phyloP scores from a whole-genome alignment of 2,797 vertebrate species.

The Limnodromus scolopaceus region DNA sequence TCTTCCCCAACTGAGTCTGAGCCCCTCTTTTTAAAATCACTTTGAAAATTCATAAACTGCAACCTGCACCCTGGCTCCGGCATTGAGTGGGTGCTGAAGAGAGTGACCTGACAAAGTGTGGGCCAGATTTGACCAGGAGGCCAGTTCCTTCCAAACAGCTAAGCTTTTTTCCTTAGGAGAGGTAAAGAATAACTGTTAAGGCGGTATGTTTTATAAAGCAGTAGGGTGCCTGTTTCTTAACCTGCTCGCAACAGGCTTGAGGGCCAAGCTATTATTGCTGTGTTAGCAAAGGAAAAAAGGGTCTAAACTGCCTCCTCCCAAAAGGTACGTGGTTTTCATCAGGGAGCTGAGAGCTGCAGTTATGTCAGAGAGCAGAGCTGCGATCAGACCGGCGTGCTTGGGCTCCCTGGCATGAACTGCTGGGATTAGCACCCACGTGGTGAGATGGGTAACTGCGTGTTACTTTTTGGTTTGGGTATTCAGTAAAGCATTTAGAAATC shows the following conservation, averaged over 20 bases:
- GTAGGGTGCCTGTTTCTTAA: background rate
- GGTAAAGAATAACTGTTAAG: background rate
- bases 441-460: background rate
- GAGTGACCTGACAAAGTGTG: background rate
- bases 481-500: background rate
- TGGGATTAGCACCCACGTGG: background rate
- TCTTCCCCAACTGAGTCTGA: rapidly evolving
- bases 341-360: background rate
- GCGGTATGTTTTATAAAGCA: background rate
- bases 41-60: background rate
- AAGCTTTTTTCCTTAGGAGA: background rate
- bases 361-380: background rate
- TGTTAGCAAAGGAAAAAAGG: background rate
- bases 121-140: background rate
- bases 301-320: background rate
- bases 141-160: background rate
- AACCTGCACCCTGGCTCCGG: rapidly evolving
- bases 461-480: background rate
- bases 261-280: background rate
- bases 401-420: background rate
- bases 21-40: background rate
- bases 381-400: rapidly evolving
- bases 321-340: background rate
- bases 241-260: rapidly evolving
- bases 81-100: background rate